Base-by-base conservation (phyloP, 2,888 invertebrate species). In the Drosophila anomalipes region DNA sequence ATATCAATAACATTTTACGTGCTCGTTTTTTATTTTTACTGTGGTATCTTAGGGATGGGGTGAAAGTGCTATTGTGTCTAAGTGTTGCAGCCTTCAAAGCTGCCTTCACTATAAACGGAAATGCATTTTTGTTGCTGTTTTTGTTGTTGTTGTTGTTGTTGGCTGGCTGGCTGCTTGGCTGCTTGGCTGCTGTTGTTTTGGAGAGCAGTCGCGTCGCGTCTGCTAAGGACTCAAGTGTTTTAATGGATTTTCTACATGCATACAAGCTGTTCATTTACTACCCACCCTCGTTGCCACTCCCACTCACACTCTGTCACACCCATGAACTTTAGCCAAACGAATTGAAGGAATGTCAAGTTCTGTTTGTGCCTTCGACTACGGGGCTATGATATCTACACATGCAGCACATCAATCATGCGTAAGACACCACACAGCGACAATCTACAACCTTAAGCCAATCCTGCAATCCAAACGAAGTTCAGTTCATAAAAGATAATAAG, bases 1-100 rank as follows among this genome's bases (percentile, higher is more conserved):
- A 91, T 92, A 91, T 92, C 91, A 91, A 92, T 91, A 92, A 91
- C 88, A 88, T 83, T 92, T 91, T 74, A 91, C 71, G 81, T 71
- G 54, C 49, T 37, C 58, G 35, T 37, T 22, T 56, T 58, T 63
- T 56, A 53, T 1, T n/a, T 22, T 30, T 37, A 30, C 16, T 30
- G 57, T 3, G 22, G 28, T 16, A 10, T 14, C 14, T 2, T n/a
- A 41, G 16, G 39, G 19, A 39, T 57, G 32, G 35, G 70, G 67
- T 63, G 65, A 60, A 79, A 84, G 81, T 86, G 78, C 86, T 74
- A 70, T 74, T 77, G 71, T 51, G 78, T 77, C 79, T 86, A 82
- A 86, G 86, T 86, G 90, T 90, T 74, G 85, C 66, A 67, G 90
- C 91, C 91, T 84, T 86, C 87, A 80, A 83, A 83, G 69, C 80